These are phyloP conservation scores for Callaeas wilsoni DNA, from an alignment of 2,113 vertebrate genomes.

Conservation along the genomic window DNA sequence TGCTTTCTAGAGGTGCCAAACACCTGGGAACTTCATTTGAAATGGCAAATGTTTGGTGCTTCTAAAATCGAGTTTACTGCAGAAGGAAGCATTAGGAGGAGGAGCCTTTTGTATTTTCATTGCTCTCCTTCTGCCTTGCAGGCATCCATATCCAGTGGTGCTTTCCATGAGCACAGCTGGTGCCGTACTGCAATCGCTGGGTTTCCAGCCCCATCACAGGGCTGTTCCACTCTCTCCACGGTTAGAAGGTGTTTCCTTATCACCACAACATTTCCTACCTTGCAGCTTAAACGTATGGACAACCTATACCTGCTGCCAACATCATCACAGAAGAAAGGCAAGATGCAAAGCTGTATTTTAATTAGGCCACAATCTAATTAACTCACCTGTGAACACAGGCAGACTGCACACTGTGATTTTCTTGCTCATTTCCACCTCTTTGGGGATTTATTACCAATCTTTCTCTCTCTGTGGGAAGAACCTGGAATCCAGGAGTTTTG, in stretches of 20 bases:
- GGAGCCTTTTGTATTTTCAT: background rate
- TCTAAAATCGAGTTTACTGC: background rate
- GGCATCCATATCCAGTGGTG: background rate
- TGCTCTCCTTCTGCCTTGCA: background rate
- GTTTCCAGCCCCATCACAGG: fast-evolving
- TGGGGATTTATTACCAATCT: background rate
- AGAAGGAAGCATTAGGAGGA: background rate
- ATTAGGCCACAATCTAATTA: constrained; percentile 2
- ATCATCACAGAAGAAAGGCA: background rate
- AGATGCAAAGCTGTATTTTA: constrained; percentile 1
- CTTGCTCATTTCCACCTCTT: background rate
- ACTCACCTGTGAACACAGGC: background rate
- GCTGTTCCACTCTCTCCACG: background rate
- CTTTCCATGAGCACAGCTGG: background rate
- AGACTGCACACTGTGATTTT: background rate
- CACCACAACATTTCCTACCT: too few species aligned
- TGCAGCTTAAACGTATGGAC: background rate
- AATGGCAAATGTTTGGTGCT: background rate
- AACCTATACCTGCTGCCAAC: background rate
- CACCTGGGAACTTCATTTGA: background rate
- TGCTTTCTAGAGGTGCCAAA: background rate
- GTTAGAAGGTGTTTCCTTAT: background rate
- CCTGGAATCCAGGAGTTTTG: background rate
- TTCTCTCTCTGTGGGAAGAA: background rate
- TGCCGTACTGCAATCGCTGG: background rate